Evolutionary conservation across 2,113 vertebrate genomes (phyloP).

Genomic region (Catharus minimus): DNA sequence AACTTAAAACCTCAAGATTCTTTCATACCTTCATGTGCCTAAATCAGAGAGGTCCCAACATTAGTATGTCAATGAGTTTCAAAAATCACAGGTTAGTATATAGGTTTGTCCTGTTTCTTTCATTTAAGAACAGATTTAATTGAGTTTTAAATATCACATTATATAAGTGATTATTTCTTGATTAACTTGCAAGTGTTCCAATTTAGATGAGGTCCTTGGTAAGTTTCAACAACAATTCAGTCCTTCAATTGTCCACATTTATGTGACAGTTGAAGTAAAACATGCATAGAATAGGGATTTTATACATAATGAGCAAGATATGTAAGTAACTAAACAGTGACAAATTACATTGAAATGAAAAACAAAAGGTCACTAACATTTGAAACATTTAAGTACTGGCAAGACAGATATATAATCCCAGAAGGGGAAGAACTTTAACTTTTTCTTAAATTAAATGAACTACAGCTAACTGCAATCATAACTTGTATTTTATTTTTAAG

Average conservation of each 20-base stretch:
- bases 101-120: slow-evolving; percentile 10
- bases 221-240: slow-evolving; percentile 11
- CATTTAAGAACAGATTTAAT: slow-evolving; percentile 36
- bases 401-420: not conserved
- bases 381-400: not conserved
- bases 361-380: not conserved
- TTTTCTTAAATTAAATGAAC: not conserved
- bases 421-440: not conserved
- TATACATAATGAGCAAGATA: not conserved
- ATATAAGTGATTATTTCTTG: slow-evolving; percentile 17
- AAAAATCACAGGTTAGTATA: not conserved
- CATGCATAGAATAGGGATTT: not conserved
- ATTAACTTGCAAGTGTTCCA: slow-evolving; percentile 34
- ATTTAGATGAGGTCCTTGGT: not conserved
- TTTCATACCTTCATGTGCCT: not conserved
- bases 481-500: not conserved
- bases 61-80: not conserved
- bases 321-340: not conserved
- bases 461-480: not conserved
- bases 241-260: not conserved
- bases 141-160: slow-evolving; percentile 27
- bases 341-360: not conserved
- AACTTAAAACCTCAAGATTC: not conserved
- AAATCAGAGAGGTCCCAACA: not conserved
- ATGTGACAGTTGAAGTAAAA: not conserved